These are phyloP conservation scores for Pomacea canaliculata DNA, from an alignment of 2,888 invertebrate genomes.

Conservation along the genomic window DNA sequence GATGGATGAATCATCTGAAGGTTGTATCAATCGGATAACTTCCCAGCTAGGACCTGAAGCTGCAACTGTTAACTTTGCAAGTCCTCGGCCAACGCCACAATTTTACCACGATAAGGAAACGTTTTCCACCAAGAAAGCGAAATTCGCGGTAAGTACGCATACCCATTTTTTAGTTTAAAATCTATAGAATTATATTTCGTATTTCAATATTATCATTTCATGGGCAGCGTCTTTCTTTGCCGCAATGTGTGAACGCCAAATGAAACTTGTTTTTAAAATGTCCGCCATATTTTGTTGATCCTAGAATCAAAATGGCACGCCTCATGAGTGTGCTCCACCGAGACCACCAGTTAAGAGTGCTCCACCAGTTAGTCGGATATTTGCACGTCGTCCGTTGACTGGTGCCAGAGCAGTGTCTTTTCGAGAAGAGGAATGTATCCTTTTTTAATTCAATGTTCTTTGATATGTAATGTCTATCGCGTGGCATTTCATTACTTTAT, in stretches of 20 bases:
- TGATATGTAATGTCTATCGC: no score
- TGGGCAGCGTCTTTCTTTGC: no score
- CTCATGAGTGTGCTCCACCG: constrained; percentile 65
- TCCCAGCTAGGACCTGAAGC: constrained; percentile 21
- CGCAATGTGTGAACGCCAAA: neutral
- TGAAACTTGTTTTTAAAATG: neutral
- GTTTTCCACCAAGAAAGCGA: constrained; percentile 66
- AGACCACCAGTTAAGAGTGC: constrained; percentile 68
- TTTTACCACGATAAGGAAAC: constrained; percentile 60
- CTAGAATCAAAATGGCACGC: constrained; percentile 24
- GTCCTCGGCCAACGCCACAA: constrained; percentile 63
- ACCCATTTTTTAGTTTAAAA: no score
- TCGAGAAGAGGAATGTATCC: constrained; percentile 63
- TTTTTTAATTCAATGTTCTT: neutral
- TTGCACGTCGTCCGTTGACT: constrained; percentile 51
- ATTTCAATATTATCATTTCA: no score
- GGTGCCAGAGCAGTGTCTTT: constrained; percentile 66
- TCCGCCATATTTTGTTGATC: neutral
- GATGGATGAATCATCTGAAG: constrained; percentile 1
- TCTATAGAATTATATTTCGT: no score
- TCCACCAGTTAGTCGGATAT: constrained; percentile 67
- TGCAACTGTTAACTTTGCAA: constrained; percentile 41
- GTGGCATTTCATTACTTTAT: no score
- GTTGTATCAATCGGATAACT: neutral
- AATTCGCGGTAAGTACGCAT: constrained; percentile 17